A percentile compares a stretch with the other conserved stretches of the same genome.
Conservation (phyloP, 2,797 vertebrate genomes). For the Thalassophryne amazonica region DNA sequence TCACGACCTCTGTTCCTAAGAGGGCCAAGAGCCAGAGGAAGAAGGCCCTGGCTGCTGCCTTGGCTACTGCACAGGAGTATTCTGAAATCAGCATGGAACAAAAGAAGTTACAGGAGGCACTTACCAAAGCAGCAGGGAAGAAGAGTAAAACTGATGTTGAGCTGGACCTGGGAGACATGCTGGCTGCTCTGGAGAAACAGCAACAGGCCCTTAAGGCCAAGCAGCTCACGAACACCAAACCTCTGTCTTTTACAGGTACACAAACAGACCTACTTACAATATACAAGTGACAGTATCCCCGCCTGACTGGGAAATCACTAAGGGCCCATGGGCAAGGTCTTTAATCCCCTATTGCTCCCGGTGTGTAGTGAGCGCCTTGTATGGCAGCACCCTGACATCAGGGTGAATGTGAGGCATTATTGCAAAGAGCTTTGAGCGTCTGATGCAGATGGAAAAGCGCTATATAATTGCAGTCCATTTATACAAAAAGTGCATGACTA, state of each 20-base stretch:
- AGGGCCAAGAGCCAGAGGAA: slow-evolving; percentile 98
- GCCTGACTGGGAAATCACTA: too few relatives aligned
- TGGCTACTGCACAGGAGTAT: slow-evolving; percentile 97
- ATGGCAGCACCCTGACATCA: too few relatives aligned
- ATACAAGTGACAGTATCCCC: too few relatives aligned
- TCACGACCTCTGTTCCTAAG: slow-evolving; percentile 97
- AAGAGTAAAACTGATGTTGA: slow-evolving; percentile 96
- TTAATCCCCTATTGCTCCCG: too few relatives aligned
- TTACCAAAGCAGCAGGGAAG: slow-evolving; percentile 95
- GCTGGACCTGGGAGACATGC: slow-evolving; percentile 95
- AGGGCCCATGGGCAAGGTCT: too few relatives aligned
- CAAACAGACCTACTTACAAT: background rate
- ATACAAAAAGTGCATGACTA: too few relatives aligned
- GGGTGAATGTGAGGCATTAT: too few relatives aligned
- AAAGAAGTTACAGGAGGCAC: slow-evolving; percentile 96
- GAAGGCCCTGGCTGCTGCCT: slow-evolving; percentile 94
- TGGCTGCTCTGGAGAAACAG: slow-evolving; percentile 94
- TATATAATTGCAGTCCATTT: too few relatives aligned
- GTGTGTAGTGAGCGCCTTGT: too few relatives aligned
- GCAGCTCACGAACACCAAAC: slow-evolving; percentile 94
- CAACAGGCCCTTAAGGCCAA: slow-evolving; percentile 96
- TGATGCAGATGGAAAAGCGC: too few relatives aligned
- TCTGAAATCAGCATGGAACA: slow-evolving; percentile 99
- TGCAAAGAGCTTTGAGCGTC: too few relatives aligned
- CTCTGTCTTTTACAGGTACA: slow-evolving; percentile 89